These are phyloP conservation scores for Augochlorella aurata DNA, from an alignment of 2,888 invertebrate species.

Conservation along the genomic window DNA sequence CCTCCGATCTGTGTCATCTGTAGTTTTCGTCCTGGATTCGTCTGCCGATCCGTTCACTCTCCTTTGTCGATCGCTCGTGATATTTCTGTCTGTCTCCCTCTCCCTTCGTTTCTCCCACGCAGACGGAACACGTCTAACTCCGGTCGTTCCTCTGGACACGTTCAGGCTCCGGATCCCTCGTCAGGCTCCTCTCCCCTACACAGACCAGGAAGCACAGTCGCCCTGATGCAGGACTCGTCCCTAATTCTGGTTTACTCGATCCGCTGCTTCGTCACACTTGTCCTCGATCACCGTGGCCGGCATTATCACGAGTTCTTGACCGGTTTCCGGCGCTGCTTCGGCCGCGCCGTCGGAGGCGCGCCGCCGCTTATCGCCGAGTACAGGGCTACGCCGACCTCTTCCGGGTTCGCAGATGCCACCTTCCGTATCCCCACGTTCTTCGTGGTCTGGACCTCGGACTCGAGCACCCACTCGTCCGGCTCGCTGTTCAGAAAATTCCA, in stretches of 20 bases:
- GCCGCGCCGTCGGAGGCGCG: conserved; percentile 67
- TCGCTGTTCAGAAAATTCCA: conserved; percentile 84
- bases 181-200: conserved; percentile 32
- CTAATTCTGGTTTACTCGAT: conserved; percentile 42
- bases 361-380: conserved; percentile 75
- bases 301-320: conserved; percentile 79
- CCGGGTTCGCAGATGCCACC: conserved; percentile 69
- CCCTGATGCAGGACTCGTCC: conserved; percentile 51
- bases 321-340: conserved; percentile 79
- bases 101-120: not conserved
- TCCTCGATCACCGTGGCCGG: conserved; percentile 46
- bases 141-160: conserved; percentile 44
- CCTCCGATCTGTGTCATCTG: conserved; percentile 14
- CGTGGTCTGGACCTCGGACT: conserved; percentile 82
- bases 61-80: conserved; percentile 54
- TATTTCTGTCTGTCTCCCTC: conserved; percentile 28
- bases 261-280: conserved; percentile 51
- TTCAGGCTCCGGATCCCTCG: conserved; percentile 46
- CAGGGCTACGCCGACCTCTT: conserved; percentile 73
- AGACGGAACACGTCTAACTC: conserved; percentile 13
- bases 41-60: not conserved
- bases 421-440: conserved; percentile 78
- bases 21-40: not conserved
- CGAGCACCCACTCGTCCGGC: conserved; percentile 93
- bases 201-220: conserved; percentile 50